These are phyloP conservation scores for Hydrolagus affinis DNA, from an alignment of 2,113 vertebrate species.

Conservation along the genomic window DNA sequence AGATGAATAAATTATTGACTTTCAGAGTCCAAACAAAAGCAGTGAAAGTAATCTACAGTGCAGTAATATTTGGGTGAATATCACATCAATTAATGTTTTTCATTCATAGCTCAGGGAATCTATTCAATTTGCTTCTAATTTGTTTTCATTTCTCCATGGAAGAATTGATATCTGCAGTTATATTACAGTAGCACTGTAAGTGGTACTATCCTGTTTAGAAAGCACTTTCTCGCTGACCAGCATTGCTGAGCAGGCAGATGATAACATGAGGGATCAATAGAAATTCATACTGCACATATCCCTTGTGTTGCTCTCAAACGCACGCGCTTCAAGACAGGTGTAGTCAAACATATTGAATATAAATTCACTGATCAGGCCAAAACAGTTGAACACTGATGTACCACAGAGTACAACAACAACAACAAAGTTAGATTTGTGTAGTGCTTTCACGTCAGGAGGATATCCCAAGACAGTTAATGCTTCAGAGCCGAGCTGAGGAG, in stretches of 20 bases:
- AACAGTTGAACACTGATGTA: neutral
- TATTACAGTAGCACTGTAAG: neutral
- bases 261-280: neutral
- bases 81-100: neutral
- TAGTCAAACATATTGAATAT: neutral
- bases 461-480: too few species aligned
- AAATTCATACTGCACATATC: neutral
- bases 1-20: conserved; percentile 26
- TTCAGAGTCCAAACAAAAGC: neutral
- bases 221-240: neutral
- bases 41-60: neutral
- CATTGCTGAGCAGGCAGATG: neutral
- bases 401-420: too few species aligned
- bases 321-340: neutral
- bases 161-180: neutral
- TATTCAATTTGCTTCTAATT: neutral
- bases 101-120: neutral
- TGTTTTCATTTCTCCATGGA: neutral
- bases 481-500: too few species aligned
- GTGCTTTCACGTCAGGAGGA: too few species aligned
- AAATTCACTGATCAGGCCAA: neutral
- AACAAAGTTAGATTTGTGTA: too few species aligned
- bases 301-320: neutral
- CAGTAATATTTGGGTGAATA: conserved; percentile 7
- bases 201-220: neutral